Evolutionary conservation across 1,140 invertebrate species (phyloP).

Genomic region (Amphibalanus amphitrite): DNA sequence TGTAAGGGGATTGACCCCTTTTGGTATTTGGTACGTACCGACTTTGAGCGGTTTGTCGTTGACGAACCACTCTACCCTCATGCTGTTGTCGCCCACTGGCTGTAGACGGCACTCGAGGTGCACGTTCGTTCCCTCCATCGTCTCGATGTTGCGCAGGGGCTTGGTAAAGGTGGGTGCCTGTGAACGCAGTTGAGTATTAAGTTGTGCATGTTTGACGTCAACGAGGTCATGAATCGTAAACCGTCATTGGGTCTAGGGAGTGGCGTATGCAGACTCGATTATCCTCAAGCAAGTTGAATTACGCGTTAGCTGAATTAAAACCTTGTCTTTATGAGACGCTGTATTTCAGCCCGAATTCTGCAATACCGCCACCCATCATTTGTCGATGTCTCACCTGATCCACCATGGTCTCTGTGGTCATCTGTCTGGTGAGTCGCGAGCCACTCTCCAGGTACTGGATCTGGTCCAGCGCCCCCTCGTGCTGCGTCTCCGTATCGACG

Average conservation of each 20-base stretch:
- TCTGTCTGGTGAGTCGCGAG: constrained; percentile 47
- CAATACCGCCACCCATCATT: too few relatives aligned
- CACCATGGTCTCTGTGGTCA: constrained; percentile 30
- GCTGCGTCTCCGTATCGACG: constrained; percentile 80
- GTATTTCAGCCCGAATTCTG: too few relatives aligned
- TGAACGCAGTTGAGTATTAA: too few relatives aligned
- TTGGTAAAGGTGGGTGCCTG: constrained; percentile 70
- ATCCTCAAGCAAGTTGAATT: too few relatives aligned
- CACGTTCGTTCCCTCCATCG: constrained; percentile 76
- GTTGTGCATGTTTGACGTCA: too few relatives aligned
- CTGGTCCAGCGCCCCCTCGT: constrained; percentile 84
- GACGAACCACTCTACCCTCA: constrained; percentile 94
- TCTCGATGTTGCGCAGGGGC: constrained; percentile 74
- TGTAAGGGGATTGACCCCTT: too few relatives aligned
- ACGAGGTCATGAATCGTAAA: too few relatives aligned
- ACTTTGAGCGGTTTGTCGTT: constrained; percentile 54
- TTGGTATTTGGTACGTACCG: too few relatives aligned
- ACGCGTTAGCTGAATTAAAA: too few relatives aligned
- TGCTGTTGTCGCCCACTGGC: constrained; percentile 83
- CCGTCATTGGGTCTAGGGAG: too few relatives aligned
- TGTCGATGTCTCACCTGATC: constrained; percentile 19
- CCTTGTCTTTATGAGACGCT: too few relatives aligned
- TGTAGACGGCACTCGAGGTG: constrained; percentile 82
- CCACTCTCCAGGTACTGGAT: constrained; percentile 84
- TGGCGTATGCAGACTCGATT: too few relatives aligned